Evolutionary conservation across 2,797 vertebrate species (phyloP).

Genomic region (Glyptemys insculpta): DNA sequence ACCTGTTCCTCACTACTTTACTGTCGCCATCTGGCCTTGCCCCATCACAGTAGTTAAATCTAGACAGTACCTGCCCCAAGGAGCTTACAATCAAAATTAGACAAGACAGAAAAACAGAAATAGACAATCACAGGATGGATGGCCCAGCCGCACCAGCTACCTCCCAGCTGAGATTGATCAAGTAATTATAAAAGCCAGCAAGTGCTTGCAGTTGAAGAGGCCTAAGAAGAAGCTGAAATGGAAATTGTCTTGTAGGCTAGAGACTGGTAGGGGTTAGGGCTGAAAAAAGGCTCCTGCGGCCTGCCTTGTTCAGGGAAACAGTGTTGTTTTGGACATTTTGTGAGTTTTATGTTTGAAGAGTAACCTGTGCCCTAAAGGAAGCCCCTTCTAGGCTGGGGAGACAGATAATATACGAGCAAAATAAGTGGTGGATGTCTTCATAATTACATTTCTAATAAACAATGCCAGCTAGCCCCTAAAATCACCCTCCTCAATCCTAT

Average conservation of each 20-base stretch:
- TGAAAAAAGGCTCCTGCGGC: not conserved
- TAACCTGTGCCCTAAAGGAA: not conserved
- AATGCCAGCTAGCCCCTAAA: fast-evolving
- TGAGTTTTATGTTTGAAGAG: not conserved
- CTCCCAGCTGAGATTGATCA: not conserved
- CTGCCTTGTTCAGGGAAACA: not conserved
- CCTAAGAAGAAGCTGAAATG: not conserved
- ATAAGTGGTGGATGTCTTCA: not conserved
- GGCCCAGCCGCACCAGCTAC: not conserved
- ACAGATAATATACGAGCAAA: not conserved
- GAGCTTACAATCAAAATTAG: not conserved
- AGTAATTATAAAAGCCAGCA: not conserved
- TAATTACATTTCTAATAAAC: not conserved
- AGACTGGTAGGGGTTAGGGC: not conserved
- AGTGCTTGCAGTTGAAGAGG: not conserved
- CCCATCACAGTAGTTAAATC: not conserved
- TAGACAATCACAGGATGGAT: not conserved
- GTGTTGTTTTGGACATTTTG: not conserved
- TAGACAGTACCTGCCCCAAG: not conserved
- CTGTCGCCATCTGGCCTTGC: too few relatives aligned
- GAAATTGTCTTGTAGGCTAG: not conserved
- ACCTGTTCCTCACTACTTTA: too few relatives aligned
- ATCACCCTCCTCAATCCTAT: not conserved
- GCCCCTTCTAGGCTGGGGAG: not conserved
- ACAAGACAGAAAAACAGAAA: not conserved